Percentiles rank a stretch among this genome's conserved stretches.
Evolutionary conservation across 1,140 invertebrate genomes (phyloP).

Genomic region (Eurosta solidaginis): DNA sequence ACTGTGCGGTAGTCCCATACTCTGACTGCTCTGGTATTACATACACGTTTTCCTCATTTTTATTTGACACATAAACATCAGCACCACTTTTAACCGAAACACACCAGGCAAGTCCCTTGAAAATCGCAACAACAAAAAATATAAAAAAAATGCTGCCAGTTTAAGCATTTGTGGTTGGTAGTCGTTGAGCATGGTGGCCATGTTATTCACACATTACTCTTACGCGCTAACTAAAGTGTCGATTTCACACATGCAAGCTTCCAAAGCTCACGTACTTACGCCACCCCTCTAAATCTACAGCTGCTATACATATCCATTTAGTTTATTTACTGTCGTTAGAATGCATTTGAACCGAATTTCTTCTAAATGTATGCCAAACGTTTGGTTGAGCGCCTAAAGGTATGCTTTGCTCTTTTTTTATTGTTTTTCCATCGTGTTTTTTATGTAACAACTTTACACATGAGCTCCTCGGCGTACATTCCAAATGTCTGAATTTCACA

Average conservation of each 20-base stretch:
- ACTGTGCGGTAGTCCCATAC: too few relatives aligned
- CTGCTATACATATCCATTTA: background rate
- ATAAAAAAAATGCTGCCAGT: background rate
- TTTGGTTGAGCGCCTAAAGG: background rate
- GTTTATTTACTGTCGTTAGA: background rate
- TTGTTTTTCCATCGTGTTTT: background rate
- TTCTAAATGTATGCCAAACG: background rate
- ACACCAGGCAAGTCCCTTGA: background rate
- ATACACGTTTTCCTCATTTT: too few relatives aligned
- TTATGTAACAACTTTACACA: background rate
- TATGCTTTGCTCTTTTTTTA: background rate
- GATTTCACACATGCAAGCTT: background rate
- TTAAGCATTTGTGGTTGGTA: background rate
- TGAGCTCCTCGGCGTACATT: background rate
- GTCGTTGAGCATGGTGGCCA: background rate
- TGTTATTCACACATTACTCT: background rate
- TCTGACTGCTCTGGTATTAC: too few relatives aligned
- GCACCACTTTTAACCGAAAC: too few relatives aligned
- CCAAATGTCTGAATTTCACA: constrained; percentile 15
- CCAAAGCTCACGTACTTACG: background rate
- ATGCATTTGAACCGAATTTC: background rate
- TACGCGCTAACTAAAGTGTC: background rate
- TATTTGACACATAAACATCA: too few relatives aligned
- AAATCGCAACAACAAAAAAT: background rate
- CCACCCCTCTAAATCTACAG: background rate